Evolutionary conservation across 2,888 invertebrate species (phyloP).

Genomic region (Nemotelus pantherinus): DNA sequence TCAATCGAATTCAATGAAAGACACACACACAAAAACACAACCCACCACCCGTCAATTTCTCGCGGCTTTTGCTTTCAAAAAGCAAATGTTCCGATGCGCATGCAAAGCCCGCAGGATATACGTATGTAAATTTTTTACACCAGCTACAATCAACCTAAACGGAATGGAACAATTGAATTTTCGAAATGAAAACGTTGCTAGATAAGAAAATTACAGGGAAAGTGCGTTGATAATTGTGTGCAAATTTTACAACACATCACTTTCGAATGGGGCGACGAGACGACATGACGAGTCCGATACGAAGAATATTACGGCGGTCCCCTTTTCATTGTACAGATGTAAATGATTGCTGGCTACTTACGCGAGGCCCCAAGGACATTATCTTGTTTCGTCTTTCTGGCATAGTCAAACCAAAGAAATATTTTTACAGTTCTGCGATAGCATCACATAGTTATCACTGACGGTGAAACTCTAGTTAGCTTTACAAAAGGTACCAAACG

Average conservation of each 20-base stretch:
- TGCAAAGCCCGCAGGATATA: background rate
- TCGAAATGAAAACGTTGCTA: constrained; percentile 7
- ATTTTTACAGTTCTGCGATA: background rate
- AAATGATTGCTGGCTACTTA: too few relatives aligned
- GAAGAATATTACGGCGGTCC: too few relatives aligned
- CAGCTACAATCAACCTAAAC: background rate
- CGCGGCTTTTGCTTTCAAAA: background rate
- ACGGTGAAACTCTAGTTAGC: too few relatives aligned
- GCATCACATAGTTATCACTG: too few relatives aligned
- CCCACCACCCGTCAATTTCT: background rate
- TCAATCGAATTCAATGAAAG: too few relatives aligned
- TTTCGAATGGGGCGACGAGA: background rate
- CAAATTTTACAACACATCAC: background rate
- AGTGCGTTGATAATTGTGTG: constrained; percentile 5
- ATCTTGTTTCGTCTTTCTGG: background rate
- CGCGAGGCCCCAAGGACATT: too few relatives aligned
- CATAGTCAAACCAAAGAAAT: background rate
- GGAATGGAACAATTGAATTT: constrained; percentile 11
- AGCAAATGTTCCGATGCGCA: too few relatives aligned
- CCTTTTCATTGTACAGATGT: too few relatives aligned
- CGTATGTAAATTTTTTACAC: background rate
- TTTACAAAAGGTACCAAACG: too few relatives aligned
- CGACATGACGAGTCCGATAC: too few relatives aligned
- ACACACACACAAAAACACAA: background rate
- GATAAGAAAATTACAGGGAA: constrained; percentile 25